These are phyloP conservation scores for Selene dorsalis DNA, from an alignment of 2,797 vertebrate genomes.

Conservation along the genomic window DNA sequence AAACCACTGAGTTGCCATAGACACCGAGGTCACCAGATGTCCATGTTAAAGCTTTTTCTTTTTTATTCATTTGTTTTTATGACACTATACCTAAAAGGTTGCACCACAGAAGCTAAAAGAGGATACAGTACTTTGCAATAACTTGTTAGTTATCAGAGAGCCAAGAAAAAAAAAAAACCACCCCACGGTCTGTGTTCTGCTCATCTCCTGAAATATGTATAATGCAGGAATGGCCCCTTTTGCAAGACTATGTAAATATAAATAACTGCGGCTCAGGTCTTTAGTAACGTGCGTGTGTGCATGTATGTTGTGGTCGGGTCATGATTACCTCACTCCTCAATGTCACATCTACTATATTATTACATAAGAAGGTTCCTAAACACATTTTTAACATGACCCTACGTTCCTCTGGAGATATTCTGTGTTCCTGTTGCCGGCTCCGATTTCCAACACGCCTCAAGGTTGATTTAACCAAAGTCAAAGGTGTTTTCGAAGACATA, in stretches of 20 bases:
- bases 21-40: conserved; percentile 57
- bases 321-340: conserved; percentile 34
- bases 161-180: not conserved
- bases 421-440: conserved; percentile 40
- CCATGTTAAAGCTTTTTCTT: not conserved
- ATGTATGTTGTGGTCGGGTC: conserved; percentile 10
- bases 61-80: conserved; percentile 2
- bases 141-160: conserved; percentile 10
- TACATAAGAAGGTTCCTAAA: conserved; percentile 49
- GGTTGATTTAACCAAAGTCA: conserved; percentile 39
- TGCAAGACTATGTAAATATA: conserved; percentile 14
- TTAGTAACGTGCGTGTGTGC: not conserved
- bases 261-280: conserved; percentile 13
- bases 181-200: not conserved
- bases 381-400: conserved; percentile 53
- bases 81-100: conserved; percentile 11
- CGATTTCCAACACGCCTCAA: conserved; percentile 20
- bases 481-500: conserved; percentile 18
- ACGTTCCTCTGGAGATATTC: conserved; percentile 32
- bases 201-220: not conserved
- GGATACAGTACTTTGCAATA: conserved; percentile 2
- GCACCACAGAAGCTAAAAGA: not conserved
- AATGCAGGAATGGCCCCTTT: not conserved
- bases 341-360: conserved; percentile 46
- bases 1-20: conserved; percentile 63